These are phyloP conservation scores for Monodelphis domestica DNA, from an alignment of 2,797 vertebrate species.

Conservation along the genomic window DNA sequence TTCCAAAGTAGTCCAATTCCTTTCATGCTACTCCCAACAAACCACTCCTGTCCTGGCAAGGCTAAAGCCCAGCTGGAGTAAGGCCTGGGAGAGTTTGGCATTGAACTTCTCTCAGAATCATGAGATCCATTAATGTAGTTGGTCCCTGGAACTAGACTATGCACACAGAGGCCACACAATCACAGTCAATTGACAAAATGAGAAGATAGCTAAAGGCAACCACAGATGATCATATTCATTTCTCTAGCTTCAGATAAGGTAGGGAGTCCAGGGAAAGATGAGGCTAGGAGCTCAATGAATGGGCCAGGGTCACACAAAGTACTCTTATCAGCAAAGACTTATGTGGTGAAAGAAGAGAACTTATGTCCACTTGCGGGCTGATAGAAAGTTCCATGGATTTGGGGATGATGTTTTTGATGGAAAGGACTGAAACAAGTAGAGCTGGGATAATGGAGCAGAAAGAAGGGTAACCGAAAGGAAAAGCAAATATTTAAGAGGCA, in stretches of 20 bases:
- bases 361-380: not conserved
- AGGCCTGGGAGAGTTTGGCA: not conserved
- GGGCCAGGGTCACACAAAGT: not conserved
- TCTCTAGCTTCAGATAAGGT: not conserved
- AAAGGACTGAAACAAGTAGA: too few species aligned
- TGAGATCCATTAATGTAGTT: not conserved
- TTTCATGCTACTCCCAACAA: not conserved
- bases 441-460: too few species aligned
- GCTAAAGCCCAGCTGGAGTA: not conserved
- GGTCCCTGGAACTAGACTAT: not conserved
- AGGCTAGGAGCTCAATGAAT: not conserved
- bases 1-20: not conserved
- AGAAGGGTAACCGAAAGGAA: too few species aligned
- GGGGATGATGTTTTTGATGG: not conserved
- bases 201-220: not conserved
- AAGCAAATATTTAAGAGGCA: too few species aligned
- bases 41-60: not conserved
- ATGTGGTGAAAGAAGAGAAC: not conserved
- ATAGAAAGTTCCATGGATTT: not conserved
- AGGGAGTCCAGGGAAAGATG: not conserved
- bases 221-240: not conserved
- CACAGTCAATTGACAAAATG: not conserved
- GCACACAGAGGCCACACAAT: not conserved
- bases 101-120: not conserved
- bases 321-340: not conserved